phyloP scores from a whole-genome alignment of 2,113 vertebrate genomes.

The Callipepla californica region DNA sequence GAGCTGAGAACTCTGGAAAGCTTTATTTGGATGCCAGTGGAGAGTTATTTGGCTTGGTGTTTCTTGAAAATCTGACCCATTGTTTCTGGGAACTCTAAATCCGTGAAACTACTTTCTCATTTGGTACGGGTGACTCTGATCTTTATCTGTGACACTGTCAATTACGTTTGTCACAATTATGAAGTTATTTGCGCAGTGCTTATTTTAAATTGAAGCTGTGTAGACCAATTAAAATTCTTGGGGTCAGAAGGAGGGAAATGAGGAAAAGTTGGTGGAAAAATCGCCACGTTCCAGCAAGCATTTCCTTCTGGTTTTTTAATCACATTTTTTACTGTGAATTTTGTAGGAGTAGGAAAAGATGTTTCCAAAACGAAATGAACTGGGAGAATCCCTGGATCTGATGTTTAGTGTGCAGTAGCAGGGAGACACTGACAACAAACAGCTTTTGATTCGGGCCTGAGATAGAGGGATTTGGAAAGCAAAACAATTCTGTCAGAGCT shows the following conservation, averaged over 20 bases:
- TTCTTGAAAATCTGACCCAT: constrained; percentile 37
- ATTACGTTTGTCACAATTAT: constrained; percentile 39
- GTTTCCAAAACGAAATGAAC: neutral
- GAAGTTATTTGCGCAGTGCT: constrained; percentile 42
- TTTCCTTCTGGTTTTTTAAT: constrained; percentile 47
- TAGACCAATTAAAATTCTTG: constrained; percentile 41
- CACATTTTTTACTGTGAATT: constrained; percentile 7
- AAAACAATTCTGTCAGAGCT: neutral
- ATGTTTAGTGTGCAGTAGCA: neutral
- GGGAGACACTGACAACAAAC: neutral
- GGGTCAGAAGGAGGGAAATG: constrained; percentile 13
- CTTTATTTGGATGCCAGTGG: constrained; percentile 50
- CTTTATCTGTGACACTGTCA: constrained; percentile 55
- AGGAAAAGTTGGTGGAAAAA: constrained; percentile 47
- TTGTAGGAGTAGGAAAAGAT: neutral
- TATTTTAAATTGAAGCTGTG: constrained; percentile 39
- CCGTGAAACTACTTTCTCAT: constrained; percentile 29
- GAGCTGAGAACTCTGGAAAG: constrained; percentile 50
- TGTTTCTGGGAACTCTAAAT: constrained; percentile 67
- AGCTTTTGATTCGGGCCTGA: neutral
- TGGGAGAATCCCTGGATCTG: neutral
- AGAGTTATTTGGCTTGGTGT: constrained; percentile 54
- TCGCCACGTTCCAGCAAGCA: neutral
- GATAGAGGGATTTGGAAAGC: neutral
- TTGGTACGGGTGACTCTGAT: constrained; percentile 55